Conservation (phyloP, 2,797 vertebrate species). For the Intellagama lesueurii region DNA sequence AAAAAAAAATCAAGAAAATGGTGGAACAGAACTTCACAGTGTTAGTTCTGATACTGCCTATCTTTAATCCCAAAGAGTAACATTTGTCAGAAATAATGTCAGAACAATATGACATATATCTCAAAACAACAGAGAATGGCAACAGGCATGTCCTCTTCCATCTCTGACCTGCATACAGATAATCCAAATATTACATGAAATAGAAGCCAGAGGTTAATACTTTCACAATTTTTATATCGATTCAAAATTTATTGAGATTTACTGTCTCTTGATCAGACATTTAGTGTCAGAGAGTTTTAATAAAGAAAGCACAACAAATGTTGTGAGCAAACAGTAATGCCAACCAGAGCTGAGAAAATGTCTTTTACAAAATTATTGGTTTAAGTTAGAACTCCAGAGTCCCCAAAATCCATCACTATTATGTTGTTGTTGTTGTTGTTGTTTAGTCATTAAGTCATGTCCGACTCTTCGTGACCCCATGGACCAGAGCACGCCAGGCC, state of each 20-base stretch:
- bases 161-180: constrained; percentile 1
- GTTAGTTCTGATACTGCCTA: not conserved
- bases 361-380: not conserved
- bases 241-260: not conserved
- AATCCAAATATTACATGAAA: constrained; percentile 13
- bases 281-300: not conserved
- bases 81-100: not conserved
- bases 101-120: constrained; percentile 12
- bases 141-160: not conserved
- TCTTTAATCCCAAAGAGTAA: not conserved
- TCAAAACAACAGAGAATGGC: not conserved
- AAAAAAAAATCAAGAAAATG: not conserved
- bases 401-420: not conserved
- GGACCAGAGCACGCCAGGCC: too few relatives aligned
- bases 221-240: not conserved
- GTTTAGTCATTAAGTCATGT: too few relatives aligned
- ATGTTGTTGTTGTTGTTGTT: too few relatives aligned
- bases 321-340: not conserved
- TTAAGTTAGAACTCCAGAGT: not conserved
- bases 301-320: constrained; percentile 16
- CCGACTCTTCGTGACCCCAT: too few relatives aligned
- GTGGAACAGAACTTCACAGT: not conserved
- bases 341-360: not conserved
- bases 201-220: not conserved
- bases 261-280: not conserved